phyloP scores from a whole-genome alignment of 2,797 vertebrate genomes.

The Poecilia picta region DNA sequence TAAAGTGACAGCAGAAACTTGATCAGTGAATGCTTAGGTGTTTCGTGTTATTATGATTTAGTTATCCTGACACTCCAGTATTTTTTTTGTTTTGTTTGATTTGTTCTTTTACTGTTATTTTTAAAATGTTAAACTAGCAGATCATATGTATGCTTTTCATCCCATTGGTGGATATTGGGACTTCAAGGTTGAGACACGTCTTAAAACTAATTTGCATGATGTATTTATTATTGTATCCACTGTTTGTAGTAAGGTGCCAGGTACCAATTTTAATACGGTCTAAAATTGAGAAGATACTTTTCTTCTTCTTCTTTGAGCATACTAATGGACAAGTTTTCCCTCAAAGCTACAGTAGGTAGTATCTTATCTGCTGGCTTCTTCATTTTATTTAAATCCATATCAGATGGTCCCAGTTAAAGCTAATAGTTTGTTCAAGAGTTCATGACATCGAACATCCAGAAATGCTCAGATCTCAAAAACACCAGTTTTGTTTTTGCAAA shows the following conservation, averaged over 20 bases:
- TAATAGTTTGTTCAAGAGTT: neutral
- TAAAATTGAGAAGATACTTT: neutral
- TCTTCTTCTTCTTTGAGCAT: neutral
- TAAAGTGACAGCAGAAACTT: neutral
- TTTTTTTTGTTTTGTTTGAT: neutral
- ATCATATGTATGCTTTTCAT: neutral
- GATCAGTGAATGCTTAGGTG: neutral
- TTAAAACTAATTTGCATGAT: neutral
- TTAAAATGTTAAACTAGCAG: neutral
- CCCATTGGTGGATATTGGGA: neutral
- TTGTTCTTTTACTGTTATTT: neutral
- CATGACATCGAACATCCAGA: neutral
- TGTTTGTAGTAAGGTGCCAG: neutral
- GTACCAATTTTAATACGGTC: neutral
- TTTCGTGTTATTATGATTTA: neutral
- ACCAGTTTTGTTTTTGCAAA: neutral
- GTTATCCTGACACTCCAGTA: neutral
- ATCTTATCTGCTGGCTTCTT: neutral
- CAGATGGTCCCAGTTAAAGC: neutral
- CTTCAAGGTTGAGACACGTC: neutral
- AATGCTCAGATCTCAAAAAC: neutral
- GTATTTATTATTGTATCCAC: neutral
- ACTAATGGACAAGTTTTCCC: neutral
- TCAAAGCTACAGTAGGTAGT: neutral
- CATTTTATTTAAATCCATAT: neutral